phyloP scores from a whole-genome alignment of 2,113 vertebrate genomes.

The Edolisoma coerulescens region DNA sequence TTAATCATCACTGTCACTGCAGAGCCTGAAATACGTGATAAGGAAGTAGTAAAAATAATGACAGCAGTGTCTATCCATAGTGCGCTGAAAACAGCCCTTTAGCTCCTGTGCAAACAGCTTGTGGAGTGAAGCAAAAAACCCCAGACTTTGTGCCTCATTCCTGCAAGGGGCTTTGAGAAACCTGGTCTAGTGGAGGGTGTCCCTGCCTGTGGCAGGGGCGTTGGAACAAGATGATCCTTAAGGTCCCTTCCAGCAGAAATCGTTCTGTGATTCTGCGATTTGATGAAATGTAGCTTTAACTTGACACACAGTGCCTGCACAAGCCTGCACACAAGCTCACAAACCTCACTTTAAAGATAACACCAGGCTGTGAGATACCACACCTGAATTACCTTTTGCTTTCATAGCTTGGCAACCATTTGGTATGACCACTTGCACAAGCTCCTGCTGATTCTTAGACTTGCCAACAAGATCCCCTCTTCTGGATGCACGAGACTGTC shows the following conservation, averaged over 20 bases:
- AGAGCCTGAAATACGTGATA: neutral
- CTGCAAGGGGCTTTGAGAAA: neutral
- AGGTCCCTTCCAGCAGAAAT: neutral
- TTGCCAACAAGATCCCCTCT: neutral
- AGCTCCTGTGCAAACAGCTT: neutral
- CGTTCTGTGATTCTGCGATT: neutral
- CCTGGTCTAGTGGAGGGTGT: neutral
- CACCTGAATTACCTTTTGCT: neutral
- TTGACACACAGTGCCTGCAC: neutral
- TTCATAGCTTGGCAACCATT: neutral
- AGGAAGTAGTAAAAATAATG: neutral
- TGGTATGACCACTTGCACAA: neutral
- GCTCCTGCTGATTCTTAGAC: neutral
- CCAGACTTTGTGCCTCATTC: accelerated
- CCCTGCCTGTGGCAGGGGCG: accelerated
- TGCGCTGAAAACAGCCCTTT: neutral
- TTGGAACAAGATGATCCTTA: neutral
- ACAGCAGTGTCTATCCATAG: neutral
- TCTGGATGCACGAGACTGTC: neutral
- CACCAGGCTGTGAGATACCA: neutral
- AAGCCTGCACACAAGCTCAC: neutral
- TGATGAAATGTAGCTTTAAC: neutral
- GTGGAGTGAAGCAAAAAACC: neutral
- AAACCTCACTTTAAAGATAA: neutral
- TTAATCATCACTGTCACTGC: neutral